Percentiles rank a stretch among this genome's conserved stretches.
phyloP scores from a whole-genome alignment of 1,140 invertebrate species.

The Oedothorax gibbosus region DNA sequence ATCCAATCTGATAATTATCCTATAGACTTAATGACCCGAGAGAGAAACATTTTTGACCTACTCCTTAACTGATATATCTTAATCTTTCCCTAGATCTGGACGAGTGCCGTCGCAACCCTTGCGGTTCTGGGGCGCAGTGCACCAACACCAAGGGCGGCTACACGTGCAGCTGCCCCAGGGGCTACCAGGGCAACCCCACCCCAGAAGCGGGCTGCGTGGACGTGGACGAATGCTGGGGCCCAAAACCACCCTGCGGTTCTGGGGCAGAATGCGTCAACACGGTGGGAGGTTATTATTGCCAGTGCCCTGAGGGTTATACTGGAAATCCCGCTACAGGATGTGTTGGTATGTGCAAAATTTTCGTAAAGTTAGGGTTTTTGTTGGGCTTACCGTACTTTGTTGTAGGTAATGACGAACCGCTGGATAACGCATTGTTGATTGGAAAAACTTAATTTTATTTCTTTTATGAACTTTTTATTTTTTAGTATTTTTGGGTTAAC shows the following conservation, averaged over 20 bases:
- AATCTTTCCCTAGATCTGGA: constrained; percentile 72
- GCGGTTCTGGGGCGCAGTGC: constrained; percentile 80
- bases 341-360: constrained; percentile 43
- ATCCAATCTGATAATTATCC: no score
- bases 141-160: constrained; percentile 80
- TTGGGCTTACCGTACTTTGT: no score
- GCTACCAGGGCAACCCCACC: constrained; percentile 79
- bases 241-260: constrained; percentile 78
- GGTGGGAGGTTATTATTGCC: constrained; percentile 80
- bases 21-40: no score
- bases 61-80: no score
- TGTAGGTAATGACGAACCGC: no score
- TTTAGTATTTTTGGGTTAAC: no score
- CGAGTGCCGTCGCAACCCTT: constrained; percentile 78
- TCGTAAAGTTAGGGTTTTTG: no score
- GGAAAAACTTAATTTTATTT: no score
- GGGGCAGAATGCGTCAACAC: constrained; percentile 87
- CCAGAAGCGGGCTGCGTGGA: constrained; percentile 68
- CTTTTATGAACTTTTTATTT: no score
- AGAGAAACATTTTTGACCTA: no score
- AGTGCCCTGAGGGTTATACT: constrained; percentile 79
- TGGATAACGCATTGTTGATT: no score
- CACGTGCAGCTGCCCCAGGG: constrained; percentile 79
- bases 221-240: constrained; percentile 71
- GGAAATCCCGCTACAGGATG: constrained; percentile 68